phyloP scores from a whole-genome alignment of 2,113 vertebrate species.

The Petaurus breviceps region DNA sequence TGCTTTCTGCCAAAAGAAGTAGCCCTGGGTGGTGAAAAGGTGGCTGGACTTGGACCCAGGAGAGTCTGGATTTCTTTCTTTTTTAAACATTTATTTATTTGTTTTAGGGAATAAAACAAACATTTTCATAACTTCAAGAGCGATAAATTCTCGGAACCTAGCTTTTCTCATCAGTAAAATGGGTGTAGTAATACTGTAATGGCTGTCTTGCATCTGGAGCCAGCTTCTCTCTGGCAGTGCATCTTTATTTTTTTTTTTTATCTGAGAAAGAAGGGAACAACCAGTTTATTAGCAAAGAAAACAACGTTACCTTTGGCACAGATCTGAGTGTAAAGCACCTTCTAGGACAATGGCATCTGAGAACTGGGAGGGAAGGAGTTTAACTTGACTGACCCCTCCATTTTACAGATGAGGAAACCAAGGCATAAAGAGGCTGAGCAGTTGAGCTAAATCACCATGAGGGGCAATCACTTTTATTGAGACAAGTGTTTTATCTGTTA shows the following conservation, averaged over 20 bases:
- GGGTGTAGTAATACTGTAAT: neutral
- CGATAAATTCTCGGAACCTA: neutral
- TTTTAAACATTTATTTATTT: neutral
- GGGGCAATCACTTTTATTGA: neutral
- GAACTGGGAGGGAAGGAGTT: neutral
- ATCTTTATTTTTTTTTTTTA: neutral
- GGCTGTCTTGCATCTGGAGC: neutral
- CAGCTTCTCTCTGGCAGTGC: neutral
- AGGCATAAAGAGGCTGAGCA: neutral
- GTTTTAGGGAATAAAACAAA: neutral
- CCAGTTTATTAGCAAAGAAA: neutral
- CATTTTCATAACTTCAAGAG: neutral
- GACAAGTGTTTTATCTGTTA: constrained; percentile 57
- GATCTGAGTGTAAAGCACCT: neutral
- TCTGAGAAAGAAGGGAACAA: neutral
- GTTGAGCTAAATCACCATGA: neutral
- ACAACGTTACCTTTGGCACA: neutral
- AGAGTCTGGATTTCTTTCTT: neutral
- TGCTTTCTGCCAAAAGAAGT: neutral
- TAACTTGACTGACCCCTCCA: neutral
- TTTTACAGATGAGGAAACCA: neutral
- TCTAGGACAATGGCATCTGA: neutral
- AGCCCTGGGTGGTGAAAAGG: neutral
- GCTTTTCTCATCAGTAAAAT: neutral
- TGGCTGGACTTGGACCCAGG: neutral